Base-by-base conservation (phyloP, 1,140 invertebrate species). In the Bombus confusus region DNA sequence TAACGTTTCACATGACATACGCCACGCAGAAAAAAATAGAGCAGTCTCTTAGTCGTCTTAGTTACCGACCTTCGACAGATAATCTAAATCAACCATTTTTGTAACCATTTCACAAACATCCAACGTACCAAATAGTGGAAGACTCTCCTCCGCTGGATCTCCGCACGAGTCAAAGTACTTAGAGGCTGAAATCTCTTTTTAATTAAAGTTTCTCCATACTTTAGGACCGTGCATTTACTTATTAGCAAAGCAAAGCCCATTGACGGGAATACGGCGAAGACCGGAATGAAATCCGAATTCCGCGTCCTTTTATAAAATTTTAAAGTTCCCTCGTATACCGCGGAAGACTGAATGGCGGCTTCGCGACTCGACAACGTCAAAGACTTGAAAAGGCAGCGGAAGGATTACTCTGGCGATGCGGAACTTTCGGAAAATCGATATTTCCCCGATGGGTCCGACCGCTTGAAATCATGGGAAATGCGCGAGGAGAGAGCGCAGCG, bases 361-460 rank as follows among this genome's bases (percentile, higher is more conserved):
- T 62, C 3, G 59, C 59, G 25, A 13, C 10, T 62, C 4, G 15
- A 10, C 41, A 66, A 43, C 41, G 47, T 79, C n/a, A 39, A 52
- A 28, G 25, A n/a, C n/a, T 9, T 10, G 62, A n/a, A 39, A 57
- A 34, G 12, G 28, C 10, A 10, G 28, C 6, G 15, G n/a, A 13
- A 12, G n/a, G n/a, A 68, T 25, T 43, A 59, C 68, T 28, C 37
- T 15, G n/a, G 8, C 79, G 34, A 34, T 25, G 15, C 2, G n/a
- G 31, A 57, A 81, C 39, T 62, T 73, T 34, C 22, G 12, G 3
- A 34, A 62, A 74, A 81, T 73, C 52, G 80, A 81, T 59, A 62
- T 57, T 62, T 34, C 9, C 25, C 9, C 3, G 1, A 28, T 8
- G 37, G 9, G 5, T 57, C 28, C 3, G 22, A 43, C 39, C 5